Evolutionary conservation across 2,888 invertebrate genomes (phyloP), one percentile per base, ranked within the genome.

Genomic region (Osedax frankpressi): DNA sequence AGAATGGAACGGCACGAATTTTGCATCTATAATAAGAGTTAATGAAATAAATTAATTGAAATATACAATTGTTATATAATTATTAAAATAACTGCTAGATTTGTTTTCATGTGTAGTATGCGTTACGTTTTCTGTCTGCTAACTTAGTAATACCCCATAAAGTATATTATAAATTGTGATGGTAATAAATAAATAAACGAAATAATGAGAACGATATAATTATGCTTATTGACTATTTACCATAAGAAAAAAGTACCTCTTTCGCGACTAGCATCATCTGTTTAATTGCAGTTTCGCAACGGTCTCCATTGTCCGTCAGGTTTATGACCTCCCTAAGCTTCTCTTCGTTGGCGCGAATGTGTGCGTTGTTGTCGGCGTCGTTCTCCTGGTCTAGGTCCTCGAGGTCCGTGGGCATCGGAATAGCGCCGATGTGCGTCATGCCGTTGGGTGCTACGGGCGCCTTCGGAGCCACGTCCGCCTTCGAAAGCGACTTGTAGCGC

Each of bases 1-100:
- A 84, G 75, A 29, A 84, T 78, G 72, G 81, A 82, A 75, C 82
- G 82, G 74, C 80, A 80, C 0, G 82, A 82, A 28, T 80, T 78
- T 74, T 81, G 81, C 69, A 83, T 76, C 76, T 82, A 81, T 59
- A 11, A 19, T n/a, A n/a, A n/a, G n/a, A n/a, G n/a, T n/a, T n/a
- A n/a, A n/a, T n/a, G n/a, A n/a, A n/a, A n/a, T n/a, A n/a, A n/a
- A n/a, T n/a, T n/a, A n/a, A n/a, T n/a, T n/a, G n/a, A n/a, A n/a
- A n/a, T n/a, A n/a, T n/a, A n/a, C n/a, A n/a, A n/a, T n/a, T n/a
- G n/a, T n/a, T n/a, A n/a, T n/a, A n/a, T n/a, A n/a, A n/a, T n/a
- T n/a, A n/a, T n/a, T n/a, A n/a, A n/a, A n/a, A n/a, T n/a, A n/a
- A n/a, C n/a, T n/a, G n/a, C n/a, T n/a, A n/a, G n/a, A n/a, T n/a